Conservation (phyloP, 2,888 invertebrate genomes). For the Synergus itoensis region DNA sequence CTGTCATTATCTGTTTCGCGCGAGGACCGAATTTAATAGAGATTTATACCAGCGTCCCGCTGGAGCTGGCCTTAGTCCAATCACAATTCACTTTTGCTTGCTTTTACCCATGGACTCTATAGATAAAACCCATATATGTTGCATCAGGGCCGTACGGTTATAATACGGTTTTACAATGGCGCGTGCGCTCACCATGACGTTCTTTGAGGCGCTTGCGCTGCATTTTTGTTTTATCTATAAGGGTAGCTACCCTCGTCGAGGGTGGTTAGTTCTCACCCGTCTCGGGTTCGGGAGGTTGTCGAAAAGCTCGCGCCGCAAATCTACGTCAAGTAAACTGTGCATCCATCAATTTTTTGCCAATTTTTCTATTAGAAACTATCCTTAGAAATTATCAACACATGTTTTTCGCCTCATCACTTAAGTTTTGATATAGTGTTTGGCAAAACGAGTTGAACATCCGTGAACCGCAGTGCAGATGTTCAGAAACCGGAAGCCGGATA, state of each 20-base stretch:
- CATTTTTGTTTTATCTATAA: constrained; percentile 65
- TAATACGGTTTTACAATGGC: constrained; percentile 26
- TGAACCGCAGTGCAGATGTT: constrained; percentile 40
- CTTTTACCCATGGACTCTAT: constrained; percentile 26
- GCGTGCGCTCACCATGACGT: constrained; percentile 30
- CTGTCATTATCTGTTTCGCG: constrained; percentile 37
- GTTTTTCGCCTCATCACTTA: neutral
- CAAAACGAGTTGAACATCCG: neutral
- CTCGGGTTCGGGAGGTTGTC: constrained; percentile 52
- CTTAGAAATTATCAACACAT: neutral
- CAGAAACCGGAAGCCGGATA: constrained; percentile 1
- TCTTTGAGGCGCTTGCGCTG: constrained; percentile 57
- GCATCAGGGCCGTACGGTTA: constrained; percentile 8
- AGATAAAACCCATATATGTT: constrained; percentile 2
- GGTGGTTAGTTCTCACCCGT: constrained; percentile 67
- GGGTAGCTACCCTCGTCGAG: constrained; percentile 63
- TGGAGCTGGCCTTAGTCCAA: constrained; percentile 31
- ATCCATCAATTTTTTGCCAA: neutral
- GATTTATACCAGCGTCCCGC: constrained; percentile 33
- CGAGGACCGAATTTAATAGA: constrained; percentile 31
- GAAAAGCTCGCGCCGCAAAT: neutral
- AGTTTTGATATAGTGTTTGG: neutral
- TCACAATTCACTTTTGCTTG: constrained; percentile 35
- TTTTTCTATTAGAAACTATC: neutral
- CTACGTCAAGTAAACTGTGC: neutral